These are phyloP conservation scores for Scomber japonicus DNA, from an alignment of 2,113 vertebrate genomes.

Conservation along the genomic window DNA sequence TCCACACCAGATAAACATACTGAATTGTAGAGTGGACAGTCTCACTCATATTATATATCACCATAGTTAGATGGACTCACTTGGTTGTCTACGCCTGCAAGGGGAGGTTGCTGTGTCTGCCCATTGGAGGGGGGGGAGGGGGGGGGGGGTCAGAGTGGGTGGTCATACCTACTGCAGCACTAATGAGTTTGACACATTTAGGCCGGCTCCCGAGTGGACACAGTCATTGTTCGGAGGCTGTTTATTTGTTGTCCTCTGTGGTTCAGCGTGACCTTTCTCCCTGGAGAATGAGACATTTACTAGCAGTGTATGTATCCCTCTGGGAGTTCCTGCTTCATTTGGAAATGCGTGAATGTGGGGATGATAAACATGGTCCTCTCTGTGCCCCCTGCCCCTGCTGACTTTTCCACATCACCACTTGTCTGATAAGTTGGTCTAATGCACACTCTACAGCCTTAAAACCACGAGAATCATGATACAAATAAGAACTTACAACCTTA, in stretches of 20 bases:
- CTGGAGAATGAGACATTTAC: conserved; percentile 51
- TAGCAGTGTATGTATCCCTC: conserved; percentile 49
- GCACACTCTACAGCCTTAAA: too few species aligned
- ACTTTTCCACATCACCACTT: conserved; percentile 23
- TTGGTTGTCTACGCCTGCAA: conserved; percentile 42
- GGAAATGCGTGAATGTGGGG: conserved; percentile 65
- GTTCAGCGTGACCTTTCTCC: conserved; percentile 70
- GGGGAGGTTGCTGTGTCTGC: conserved; percentile 29
- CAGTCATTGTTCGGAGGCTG: conserved; percentile 71
- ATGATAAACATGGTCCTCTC: conserved; percentile 75
- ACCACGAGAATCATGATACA: too few species aligned
- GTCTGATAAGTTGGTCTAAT: too few species aligned
- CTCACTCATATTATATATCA: not conserved
- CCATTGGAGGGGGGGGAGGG: not conserved
- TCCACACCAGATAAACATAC: not conserved
- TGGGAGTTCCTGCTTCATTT: conserved; percentile 77
- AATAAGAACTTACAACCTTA: too few species aligned
- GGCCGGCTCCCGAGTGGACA: conserved; percentile 79
- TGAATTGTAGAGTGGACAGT: not conserved
- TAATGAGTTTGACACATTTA: conserved; percentile 83
- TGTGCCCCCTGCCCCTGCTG: conserved; percentile 28
- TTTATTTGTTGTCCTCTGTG: conserved; percentile 79
- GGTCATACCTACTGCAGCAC: conserved; percentile 57
- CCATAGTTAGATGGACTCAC: conserved; percentile 1
- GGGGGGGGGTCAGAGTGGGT: conserved; percentile 63